phyloP scores from a whole-genome alignment of 1,140 invertebrate species.

The Adoxophyes honmai region DNA sequence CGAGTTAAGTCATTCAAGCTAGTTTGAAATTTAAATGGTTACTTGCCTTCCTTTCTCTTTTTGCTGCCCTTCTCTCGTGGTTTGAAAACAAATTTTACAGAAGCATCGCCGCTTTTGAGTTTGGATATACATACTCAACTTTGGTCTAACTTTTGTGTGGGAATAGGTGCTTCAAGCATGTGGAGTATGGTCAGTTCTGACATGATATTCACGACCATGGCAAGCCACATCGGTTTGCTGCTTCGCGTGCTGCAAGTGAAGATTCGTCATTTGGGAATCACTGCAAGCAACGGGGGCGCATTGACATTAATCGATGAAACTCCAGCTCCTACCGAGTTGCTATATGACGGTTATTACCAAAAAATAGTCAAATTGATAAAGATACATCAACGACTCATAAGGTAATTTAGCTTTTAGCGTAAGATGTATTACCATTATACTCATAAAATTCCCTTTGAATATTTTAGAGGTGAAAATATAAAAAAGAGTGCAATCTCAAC shows the following conservation, averaged over 20 bases:
- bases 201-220: slow-evolving; percentile 61
- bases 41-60: no score
- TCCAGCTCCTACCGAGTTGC: background rate
- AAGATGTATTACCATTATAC: slow-evolving; percentile 21
- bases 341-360: slow-evolving; percentile 34
- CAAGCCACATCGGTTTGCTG: slow-evolving; percentile 63
- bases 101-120: no score
- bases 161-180: slow-evolving; percentile 48
- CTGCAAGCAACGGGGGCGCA: background rate
- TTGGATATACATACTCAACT: background rate
- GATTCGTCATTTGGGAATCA: slow-evolving; percentile 36
- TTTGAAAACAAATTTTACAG: no score
- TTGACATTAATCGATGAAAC: background rate
- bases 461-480: background rate
- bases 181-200: slow-evolving; percentile 59
- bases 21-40: no score
- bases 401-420: slow-evolving; percentile 22
- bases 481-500: background rate
- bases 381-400: slow-evolving; percentile 59
- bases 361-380: slow-evolving; percentile 49
- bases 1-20: no score
- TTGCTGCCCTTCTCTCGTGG: no score
- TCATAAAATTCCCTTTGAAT: slow-evolving; percentile 21
- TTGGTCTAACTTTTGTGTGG: slow-evolving; percentile 5
- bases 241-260: slow-evolving; percentile 50